Conservation (phyloP, 1,140 invertebrate genomes). For the Camponotus pennsylvanicus region DNA sequence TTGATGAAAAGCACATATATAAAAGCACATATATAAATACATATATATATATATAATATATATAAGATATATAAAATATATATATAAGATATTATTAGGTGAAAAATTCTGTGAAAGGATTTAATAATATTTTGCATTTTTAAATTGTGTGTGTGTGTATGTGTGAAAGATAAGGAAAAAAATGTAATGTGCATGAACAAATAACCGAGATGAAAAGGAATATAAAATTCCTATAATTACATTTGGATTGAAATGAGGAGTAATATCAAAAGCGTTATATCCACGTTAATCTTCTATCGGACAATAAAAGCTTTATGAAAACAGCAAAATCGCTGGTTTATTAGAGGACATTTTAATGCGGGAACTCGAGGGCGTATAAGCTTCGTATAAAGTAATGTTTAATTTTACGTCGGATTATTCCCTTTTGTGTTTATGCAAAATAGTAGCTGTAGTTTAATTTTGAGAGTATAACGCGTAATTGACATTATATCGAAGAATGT, state of each 20-base stretch:
- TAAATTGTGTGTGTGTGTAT: not conserved
- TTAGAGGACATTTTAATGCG: not conserved
- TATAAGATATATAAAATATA: not conserved
- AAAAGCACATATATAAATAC: not conserved
- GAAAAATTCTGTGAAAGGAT: not conserved
- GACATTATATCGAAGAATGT: conserved; percentile 43
- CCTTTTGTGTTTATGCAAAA: not conserved
- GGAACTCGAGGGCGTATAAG: not conserved
- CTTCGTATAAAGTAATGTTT: too few relatives aligned
- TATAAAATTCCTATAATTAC: not conserved
- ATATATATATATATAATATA: not conserved
- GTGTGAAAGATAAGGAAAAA: not conserved
- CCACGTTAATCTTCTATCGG: not conserved
- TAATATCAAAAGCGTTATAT: not conserved
- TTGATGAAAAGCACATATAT: not conserved
- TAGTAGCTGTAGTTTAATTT: not conserved
- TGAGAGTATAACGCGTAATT: conserved; percentile 26
- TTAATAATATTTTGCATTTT: not conserved
- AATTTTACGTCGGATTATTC: too few relatives aligned
- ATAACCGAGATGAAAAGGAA: not conserved
- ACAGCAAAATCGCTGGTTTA: not conserved
- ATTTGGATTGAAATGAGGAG: not conserved
- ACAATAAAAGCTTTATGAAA: not conserved
- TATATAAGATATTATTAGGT: not conserved
- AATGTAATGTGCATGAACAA: not conserved